Percentiles rank a stretch among this genome's conserved stretches.
Evolutionary conservation across 2,888 invertebrate genomes (phyloP).

Genomic region (Nebria salina): DNA sequence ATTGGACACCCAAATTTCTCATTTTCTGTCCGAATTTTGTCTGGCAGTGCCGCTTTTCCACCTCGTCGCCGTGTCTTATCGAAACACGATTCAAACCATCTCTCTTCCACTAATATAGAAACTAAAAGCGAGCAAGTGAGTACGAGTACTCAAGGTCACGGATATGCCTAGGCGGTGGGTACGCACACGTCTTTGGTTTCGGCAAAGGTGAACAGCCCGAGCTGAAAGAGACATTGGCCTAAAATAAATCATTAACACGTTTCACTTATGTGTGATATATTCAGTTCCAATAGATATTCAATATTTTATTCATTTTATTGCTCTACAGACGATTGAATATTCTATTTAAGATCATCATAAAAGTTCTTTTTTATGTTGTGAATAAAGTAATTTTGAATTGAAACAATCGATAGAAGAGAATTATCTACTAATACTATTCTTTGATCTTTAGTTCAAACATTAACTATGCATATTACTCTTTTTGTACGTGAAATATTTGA

Average conservation of each 20-base stretch:
- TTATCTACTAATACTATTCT: too few species aligned
- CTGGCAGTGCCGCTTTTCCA: not conserved
- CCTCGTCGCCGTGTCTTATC: not conserved
- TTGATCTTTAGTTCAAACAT: too few species aligned
- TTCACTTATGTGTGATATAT: not conserved
- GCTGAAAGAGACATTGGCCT: not conserved
- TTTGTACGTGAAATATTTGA: too few species aligned
- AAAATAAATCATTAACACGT: not conserved
- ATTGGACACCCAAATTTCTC: not conserved
- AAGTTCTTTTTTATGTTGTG: too few species aligned
- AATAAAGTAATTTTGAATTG: too few species aligned
- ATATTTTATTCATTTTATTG: not conserved
- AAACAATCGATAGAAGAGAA: too few species aligned
- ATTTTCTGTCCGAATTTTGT: not conserved
- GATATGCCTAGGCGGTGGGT: not conserved
- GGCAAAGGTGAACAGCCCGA: slow-evolving; percentile 1
- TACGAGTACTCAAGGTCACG: not conserved
- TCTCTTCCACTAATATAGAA: not conserved
- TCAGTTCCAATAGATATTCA: not conserved
- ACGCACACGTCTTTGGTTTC: not conserved
- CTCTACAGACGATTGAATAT: not conserved
- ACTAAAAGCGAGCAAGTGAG: not conserved
- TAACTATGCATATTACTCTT: too few species aligned
- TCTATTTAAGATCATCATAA: too few species aligned
- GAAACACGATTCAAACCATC: not conserved